phyloP scores from a whole-genome alignment of 2,797 vertebrate genomes.

The Myripristis murdjan region DNA sequence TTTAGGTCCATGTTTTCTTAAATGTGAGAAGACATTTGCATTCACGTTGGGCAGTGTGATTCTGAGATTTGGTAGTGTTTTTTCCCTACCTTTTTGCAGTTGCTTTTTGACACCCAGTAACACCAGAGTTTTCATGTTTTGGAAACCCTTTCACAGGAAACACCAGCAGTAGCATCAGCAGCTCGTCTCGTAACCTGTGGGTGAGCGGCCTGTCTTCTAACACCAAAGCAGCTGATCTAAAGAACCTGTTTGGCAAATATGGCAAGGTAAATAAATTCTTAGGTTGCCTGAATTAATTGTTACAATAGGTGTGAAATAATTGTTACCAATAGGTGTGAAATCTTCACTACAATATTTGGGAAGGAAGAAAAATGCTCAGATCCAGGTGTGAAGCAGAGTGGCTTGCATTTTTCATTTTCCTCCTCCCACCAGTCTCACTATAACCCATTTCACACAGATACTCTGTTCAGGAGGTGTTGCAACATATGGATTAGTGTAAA shows the following conservation, averaged over 20 bases:
- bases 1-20: not conserved
- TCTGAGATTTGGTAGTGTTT: too few relatives aligned
- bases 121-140: not conserved
- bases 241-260: slow-evolving; percentile 99
- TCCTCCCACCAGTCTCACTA: too few relatives aligned
- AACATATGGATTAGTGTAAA: too few relatives aligned
- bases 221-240: slow-evolving; percentile 98
- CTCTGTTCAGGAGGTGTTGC: too few relatives aligned
- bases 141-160: slow-evolving; percentile 82
- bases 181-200: slow-evolving; percentile 96
- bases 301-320: not conserved
- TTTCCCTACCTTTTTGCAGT: not conserved
- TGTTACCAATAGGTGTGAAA: too few relatives aligned
- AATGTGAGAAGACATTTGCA: not conserved
- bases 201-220: slow-evolving; percentile 98
- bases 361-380: too few relatives aligned
- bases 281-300: not conserved
- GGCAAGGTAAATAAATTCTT: slow-evolving; percentile 90
- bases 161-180: slow-evolving; percentile 86
- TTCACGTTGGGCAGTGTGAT: not conserved
- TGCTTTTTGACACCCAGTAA: not conserved
- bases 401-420: too few relatives aligned
- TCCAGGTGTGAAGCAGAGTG: too few relatives aligned
- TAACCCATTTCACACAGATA: too few relatives aligned
- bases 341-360: too few relatives aligned